Evolutionary conservation across 1,140 invertebrate species (phyloP).

Genomic region (Portunus trituberculatus): DNA sequence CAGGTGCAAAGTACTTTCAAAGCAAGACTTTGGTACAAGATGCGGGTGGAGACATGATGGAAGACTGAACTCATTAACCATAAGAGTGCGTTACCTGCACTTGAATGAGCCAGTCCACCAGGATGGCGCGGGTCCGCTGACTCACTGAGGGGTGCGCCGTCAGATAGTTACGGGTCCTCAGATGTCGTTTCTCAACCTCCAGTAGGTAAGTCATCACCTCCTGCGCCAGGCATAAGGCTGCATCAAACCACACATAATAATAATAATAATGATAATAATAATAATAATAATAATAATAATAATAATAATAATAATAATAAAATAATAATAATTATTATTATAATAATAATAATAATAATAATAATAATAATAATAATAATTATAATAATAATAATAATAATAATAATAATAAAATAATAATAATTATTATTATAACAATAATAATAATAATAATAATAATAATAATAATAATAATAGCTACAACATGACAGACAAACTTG

Average conservation of each 20-base stretch:
- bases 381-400: neutral
- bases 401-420: too few species aligned
- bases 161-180: constrained; percentile 25
- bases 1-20: neutral
- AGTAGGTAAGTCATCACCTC: constrained; percentile 65
- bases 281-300: too few species aligned
- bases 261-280: too few species aligned
- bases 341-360: too few species aligned
- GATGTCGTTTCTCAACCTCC: constrained; percentile 23
- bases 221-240: neutral
- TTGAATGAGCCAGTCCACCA: constrained; percentile 64
- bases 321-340: too few species aligned
- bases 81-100: constrained; percentile 46
- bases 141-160: constrained; percentile 44
- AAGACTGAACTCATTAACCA: neutral
- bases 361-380: too few species aligned
- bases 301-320: too few species aligned
- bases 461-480: too few species aligned
- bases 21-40: neutral
- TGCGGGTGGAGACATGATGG: neutral
- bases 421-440: neutral
- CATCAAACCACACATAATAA: neutral
- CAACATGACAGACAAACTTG: constrained; percentile 1
- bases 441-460: too few species aligned
- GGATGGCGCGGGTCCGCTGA: constrained; percentile 45